Base-by-base conservation (phyloP, 2,888 invertebrate species). In the Metopia argyrocephala region DNA sequence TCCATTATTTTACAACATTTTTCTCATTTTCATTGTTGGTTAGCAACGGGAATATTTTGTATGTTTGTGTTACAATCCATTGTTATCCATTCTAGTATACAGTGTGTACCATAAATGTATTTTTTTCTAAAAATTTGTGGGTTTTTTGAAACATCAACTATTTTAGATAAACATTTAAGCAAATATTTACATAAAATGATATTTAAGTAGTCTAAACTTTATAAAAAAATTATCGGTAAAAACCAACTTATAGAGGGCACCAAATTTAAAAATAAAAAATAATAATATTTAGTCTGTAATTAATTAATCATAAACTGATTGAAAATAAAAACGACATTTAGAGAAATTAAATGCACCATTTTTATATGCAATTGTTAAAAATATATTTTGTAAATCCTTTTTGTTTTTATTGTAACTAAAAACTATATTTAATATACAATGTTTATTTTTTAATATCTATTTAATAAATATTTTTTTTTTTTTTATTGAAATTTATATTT, bases 291-390 rank as follows among this genome's bases (percentile, higher is more conserved):
- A 50, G 50, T 65, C 25, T 66, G 57, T 66, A 59, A 25, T 65
- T 1, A 74, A 21, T 46, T 7, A 48, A 46, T 23, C 25, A 61
- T 25, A 38, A 48, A 48, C 48, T 18, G 6, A 18, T n/a, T n/a
- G 27, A 73, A 74, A 57, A 50, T 25, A 45, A 65, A 57, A 65
- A 65, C 38, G 54, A 71, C 38, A 56, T 20, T 38, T 38, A 38
- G 15, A 38, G 9, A 38, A 38, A 38, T n/a, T 45, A n/a, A 62
- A 64, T 71, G 64, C 73, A 73, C 73, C 73, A 54, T 50, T 38
- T 73, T 64, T 64, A 64, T 64, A 18, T 56, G 15, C 38, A 12
- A 38, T 38, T 38, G 3, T 15, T 38, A 38, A 38, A 15, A 38
- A 31, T 12, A 38, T 38, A 38, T 38, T 38, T 38, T 38, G n/a